Evolutionary conservation across 1,140 invertebrate species (phyloP).

Genomic region (Listronotus oregonensis): DNA sequence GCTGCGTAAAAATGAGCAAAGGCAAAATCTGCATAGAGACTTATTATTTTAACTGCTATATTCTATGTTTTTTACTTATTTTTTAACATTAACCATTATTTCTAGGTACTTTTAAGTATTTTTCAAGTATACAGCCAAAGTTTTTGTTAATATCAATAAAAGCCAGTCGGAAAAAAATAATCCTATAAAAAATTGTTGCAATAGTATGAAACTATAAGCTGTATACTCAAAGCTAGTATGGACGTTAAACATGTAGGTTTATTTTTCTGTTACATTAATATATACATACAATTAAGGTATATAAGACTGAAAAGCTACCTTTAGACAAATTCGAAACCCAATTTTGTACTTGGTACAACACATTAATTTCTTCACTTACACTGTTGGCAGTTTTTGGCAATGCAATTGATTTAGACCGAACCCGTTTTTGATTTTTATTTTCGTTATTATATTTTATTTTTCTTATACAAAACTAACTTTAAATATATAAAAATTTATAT

Average conservation of each 20-base stretch:
- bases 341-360: constrained; percentile 36
- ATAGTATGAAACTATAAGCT: constrained; percentile 38
- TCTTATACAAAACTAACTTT: constrained; percentile 5
- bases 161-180: constrained; percentile 26
- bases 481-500: constrained; percentile 3
- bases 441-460: background rate
- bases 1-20: constrained; percentile 39
- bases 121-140: constrained; percentile 50
- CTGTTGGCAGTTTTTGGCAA: constrained; percentile 53
- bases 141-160: constrained; percentile 31
- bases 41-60: constrained; percentile 25
- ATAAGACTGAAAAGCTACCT: constrained; percentile 35
- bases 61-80: constrained; percentile 35
- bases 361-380: constrained; percentile 33
- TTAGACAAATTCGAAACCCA: constrained; percentile 31
- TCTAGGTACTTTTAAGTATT: constrained; percentile 51
- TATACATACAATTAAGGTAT: constrained; percentile 42
- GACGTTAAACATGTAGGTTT: constrained; percentile 50
- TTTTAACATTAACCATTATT: constrained; percentile 47
- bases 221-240: constrained; percentile 48
- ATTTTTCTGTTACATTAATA: constrained; percentile 48
- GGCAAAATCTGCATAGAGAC: constrained; percentile 40
- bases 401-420: constrained; percentile 45
- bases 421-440: constrained; percentile 12
- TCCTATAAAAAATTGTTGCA: constrained; percentile 24